Conservation (phyloP, 2,113 vertebrate genomes). For the Ovibos moschatus region DNA sequence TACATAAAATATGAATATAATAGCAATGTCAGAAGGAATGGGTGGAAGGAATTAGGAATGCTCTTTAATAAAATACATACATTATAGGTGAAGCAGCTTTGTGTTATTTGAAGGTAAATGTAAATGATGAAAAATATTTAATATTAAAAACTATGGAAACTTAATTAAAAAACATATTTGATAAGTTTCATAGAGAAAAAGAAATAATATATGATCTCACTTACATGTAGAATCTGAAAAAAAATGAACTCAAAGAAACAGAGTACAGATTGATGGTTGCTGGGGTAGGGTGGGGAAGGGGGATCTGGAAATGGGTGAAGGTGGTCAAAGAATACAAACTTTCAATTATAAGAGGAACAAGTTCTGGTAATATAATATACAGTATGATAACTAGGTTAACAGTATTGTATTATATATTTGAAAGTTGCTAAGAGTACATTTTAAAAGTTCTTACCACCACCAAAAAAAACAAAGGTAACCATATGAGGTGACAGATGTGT, state of each 20-base stretch:
- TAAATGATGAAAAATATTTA: neutral
- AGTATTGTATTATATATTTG: neutral
- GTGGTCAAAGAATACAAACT: neutral
- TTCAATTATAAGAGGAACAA: neutral
- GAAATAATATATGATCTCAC: neutral
- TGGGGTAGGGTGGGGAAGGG: neutral
- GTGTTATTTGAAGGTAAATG: neutral
- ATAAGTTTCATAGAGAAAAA: neutral
- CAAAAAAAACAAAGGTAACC: neutral
- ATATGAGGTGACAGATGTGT: neutral
- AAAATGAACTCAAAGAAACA: neutral
- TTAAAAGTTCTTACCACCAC: neutral
- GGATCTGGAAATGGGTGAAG: neutral
- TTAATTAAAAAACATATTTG: neutral
- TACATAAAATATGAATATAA: neutral
- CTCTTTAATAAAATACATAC: neutral
- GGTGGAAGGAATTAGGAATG: neutral
- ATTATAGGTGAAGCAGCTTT: neutral
- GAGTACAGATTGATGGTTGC: neutral
- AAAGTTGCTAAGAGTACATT: neutral
- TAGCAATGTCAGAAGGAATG: neutral
- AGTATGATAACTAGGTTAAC: neutral
- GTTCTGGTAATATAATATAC: neutral
- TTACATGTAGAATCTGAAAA: neutral
- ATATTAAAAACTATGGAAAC: neutral